Evolutionary conservation across 2,797 vertebrate species (phyloP).

Genomic region (Pseudopleuronectes americanus): DNA sequence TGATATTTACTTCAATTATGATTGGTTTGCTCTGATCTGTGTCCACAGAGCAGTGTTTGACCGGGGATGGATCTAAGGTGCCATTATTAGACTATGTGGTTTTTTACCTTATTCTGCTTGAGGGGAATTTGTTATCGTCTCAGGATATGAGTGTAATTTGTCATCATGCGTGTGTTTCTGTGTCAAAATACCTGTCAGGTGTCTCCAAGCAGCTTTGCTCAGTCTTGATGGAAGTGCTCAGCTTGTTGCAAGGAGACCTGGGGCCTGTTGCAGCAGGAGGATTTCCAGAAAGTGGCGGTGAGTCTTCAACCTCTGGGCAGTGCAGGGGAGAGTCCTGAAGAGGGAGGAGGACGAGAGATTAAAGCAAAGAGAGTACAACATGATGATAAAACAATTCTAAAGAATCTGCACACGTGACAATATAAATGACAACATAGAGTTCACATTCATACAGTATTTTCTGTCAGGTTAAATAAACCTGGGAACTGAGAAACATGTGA

Average conservation of each 20-base stretch:
- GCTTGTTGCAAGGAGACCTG: conserved; percentile 53
- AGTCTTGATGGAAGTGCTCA: conserved; percentile 55
- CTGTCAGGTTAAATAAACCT: neutral
- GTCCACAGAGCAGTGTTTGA: no score
- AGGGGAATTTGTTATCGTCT: no score
- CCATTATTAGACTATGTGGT: no score
- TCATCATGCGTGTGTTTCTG: neutral
- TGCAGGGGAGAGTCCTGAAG: conserved; percentile 74
- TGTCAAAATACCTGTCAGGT: conserved; percentile 35
- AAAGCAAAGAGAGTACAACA: neutral
- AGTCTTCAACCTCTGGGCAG: conserved; percentile 75
- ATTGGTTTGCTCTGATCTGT: no score
- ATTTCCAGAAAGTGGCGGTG: conserved; percentile 66
- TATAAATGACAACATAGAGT: neutral
- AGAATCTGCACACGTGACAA: no score
- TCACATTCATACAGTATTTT: neutral
- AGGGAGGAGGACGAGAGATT: neutral
- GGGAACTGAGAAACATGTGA: conserved; percentile 2
- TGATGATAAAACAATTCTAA: neutral
- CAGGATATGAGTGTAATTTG: neutral
- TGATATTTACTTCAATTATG: no score
- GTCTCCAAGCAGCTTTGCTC: conserved; percentile 59
- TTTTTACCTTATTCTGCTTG: no score
- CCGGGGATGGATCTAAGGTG: no score
- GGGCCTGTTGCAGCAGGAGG: conserved; percentile 60